Percentiles rank a stretch among this genome's conserved stretches.
phyloP scores from a whole-genome alignment of 2,113 vertebrate species.

The Abramis brama region DNA sequence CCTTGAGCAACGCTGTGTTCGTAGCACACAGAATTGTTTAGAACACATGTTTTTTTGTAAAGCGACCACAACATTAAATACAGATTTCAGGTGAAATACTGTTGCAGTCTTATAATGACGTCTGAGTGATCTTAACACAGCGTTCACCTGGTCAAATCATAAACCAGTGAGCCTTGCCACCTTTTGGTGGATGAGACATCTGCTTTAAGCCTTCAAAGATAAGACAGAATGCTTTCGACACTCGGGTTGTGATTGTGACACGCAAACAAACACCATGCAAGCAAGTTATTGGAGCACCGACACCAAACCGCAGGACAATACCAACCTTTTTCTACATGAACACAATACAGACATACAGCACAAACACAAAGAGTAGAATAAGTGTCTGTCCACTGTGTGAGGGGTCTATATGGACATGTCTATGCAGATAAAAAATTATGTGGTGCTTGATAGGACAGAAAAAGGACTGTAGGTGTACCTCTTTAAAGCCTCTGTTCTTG shows the following conservation, averaged over 20 bases:
- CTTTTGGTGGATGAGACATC: not conserved
- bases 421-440: not conserved
- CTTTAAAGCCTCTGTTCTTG: conserved; percentile 97
- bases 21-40: conserved; percentile 15
- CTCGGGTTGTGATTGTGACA: conserved; percentile 9
- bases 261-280: conserved; percentile 41
- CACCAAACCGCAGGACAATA: conserved; percentile 52
- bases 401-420: not conserved
- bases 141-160: not conserved
- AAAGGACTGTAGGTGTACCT: conserved; percentile 75
- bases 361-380: conserved; percentile 53
- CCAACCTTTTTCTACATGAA: conserved; percentile 62
- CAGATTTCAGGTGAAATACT: not conserved
- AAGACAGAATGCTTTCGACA: not conserved
- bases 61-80: not conserved
- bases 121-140: conserved; percentile 30
- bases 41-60: not conserved
- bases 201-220: conserved; percentile 14
- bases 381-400: conserved; percentile 22
- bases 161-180: not conserved
- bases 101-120: not conserved
- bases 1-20: conserved; percentile 34
- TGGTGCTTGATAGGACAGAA: not conserved
- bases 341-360: conserved; percentile 53
- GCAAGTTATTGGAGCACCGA: conserved; percentile 16